Evolutionary conservation across 2,888 invertebrate genomes (phyloP).

Genomic region (Poecilus cupreus): DNA sequence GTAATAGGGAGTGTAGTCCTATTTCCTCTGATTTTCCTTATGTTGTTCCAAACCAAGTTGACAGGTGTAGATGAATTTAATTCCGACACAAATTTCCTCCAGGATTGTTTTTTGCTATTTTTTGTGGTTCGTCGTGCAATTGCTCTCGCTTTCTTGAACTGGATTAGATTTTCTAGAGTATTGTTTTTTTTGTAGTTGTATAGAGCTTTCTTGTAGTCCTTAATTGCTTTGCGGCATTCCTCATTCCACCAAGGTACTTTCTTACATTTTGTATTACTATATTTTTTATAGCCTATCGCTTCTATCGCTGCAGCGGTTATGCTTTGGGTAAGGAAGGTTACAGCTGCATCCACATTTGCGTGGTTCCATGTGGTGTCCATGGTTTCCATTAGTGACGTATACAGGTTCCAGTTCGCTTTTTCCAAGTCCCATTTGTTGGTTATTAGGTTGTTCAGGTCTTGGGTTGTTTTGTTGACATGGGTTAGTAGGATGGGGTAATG

Average conservation of each 20-base stretch:
- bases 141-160: slow-evolving; percentile 7
- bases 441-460: background rate
- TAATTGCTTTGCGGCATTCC: background rate
- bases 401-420: slow-evolving; percentile 1
- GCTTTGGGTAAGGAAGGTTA: background rate
- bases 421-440: background rate
- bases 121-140: background rate
- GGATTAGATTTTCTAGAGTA: slow-evolving; percentile 1
- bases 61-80: background rate
- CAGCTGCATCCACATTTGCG: background rate
- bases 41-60: background rate
- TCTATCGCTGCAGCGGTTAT: slow-evolving; percentile 10
- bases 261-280: background rate
- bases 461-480: background rate
- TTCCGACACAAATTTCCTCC: background rate
- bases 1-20: background rate
- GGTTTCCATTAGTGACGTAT: background rate
- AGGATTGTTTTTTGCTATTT: slow-evolving; percentile 11
- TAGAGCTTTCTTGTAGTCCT: background rate
- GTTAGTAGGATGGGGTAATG: slow-evolving; percentile 1
- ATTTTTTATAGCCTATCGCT: background rate
- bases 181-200: background rate
- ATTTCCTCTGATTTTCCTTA: background rate
- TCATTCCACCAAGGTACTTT: slow-evolving; percentile 24
- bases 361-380: background rate